Percentiles rank a stretch among this genome's conserved stretches.
Conservation (phyloP, 2,888 invertebrate species). For the Bugula neritina region DNA sequence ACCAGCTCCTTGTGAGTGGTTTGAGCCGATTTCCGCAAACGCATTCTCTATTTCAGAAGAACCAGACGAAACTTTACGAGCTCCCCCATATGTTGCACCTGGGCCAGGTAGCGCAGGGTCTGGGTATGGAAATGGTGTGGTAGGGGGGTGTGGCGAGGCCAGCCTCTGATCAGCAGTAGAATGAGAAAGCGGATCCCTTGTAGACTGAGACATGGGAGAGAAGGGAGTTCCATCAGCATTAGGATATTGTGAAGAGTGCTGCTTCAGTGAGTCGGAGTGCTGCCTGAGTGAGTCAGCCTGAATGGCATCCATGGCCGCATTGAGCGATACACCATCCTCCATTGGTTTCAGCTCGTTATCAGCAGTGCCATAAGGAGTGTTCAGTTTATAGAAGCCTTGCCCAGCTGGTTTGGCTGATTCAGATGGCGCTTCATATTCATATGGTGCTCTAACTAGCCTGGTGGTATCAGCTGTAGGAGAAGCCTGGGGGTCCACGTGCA, state of each 20-base stretch:
- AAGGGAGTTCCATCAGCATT: neutral
- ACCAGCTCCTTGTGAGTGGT: neutral
- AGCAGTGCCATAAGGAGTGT: slow-evolving; percentile 19
- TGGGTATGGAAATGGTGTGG: neutral
- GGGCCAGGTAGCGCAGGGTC: neutral
- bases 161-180: neutral
- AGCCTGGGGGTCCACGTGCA: neutral
- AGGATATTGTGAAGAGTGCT: too few relatives aligned
- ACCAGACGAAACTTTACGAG: slow-evolving; percentile 6
- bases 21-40: neutral
- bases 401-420: neutral
- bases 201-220: neutral
- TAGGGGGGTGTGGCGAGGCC: neutral
- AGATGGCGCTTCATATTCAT: neutral
- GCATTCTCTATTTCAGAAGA: slow-evolving; percentile 15
- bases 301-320: slow-evolving; percentile 18
- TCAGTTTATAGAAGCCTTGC: neutral
- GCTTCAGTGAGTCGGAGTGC: neutral
- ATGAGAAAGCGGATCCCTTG: neutral
- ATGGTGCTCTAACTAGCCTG: neutral
- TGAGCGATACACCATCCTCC: neutral
- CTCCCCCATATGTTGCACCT: neutral
- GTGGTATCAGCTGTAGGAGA: neutral
- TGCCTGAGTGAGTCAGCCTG: neutral
- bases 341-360: slow-evolving; percentile 12